Evolutionary conservation across 2,113 vertebrate species (phyloP).

Genomic region (Chrysochloris asiatica): DNA sequence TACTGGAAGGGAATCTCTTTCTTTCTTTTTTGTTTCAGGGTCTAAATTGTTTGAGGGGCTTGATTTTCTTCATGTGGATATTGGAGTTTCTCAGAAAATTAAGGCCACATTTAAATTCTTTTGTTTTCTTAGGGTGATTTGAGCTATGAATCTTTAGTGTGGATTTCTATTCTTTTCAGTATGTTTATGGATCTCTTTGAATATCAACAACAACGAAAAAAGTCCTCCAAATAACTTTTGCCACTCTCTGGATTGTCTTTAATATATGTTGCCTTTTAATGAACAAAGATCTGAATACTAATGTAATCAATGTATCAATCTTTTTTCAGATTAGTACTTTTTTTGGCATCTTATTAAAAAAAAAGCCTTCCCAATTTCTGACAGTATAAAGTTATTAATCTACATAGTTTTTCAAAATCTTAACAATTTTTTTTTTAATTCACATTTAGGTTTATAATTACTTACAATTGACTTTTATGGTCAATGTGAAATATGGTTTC

Average conservation of each 20-base stretch:
- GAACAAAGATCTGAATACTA: not conserved
- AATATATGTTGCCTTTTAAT: not conserved
- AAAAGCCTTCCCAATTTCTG: not conserved
- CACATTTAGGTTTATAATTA: not conserved
- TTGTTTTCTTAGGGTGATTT: not conserved
- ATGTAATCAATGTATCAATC: not conserved
- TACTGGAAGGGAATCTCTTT: not conserved
- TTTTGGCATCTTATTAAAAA: not conserved
- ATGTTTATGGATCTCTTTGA: not conserved
- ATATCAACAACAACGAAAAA: slow-evolving; percentile 12
- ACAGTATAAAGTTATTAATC: not conserved
- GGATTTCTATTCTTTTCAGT: not conserved
- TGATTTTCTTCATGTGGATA: slow-evolving; percentile 37
- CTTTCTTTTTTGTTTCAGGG: not conserved
- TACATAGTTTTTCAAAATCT: not conserved
- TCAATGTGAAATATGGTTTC: not conserved
- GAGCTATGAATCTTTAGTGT: not conserved
- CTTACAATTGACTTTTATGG: slow-evolving; percentile 3
- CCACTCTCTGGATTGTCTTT: not conserved
- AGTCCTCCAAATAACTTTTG: not conserved
- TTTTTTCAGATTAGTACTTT: not conserved
- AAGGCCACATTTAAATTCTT: not conserved
- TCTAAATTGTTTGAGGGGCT: not conserved
- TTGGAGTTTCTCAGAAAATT: slow-evolving; percentile 43
- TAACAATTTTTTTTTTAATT: not conserved